Base-by-base conservation (phyloP, 2,888 invertebrate species). In the Ophion ventricosus region DNA sequence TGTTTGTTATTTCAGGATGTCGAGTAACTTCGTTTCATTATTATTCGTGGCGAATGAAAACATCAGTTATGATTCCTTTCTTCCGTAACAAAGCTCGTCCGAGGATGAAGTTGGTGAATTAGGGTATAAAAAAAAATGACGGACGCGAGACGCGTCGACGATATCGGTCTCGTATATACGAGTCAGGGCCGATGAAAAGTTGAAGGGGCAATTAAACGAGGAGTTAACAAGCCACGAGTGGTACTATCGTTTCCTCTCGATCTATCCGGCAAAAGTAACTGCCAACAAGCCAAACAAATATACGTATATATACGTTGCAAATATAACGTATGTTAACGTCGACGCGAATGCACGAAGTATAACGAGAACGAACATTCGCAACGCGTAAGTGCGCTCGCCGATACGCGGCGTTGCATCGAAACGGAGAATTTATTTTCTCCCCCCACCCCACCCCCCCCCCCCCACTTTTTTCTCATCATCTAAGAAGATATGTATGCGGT, bases 211-310 rank as follows among this genome's bases (percentile, higher is more conserved):
- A 92, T 92, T 92, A 92, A 90, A 92, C 90, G 89, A 91, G 91
- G 90, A 92, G 91, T 87, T 92, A 92, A 92, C 92, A 92, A 92
- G 92, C 89, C 87, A 56, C 87, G 73, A 78, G 78, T 82, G 40
- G 91, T 90, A 86, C 90, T 93, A 92, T 92, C 92, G 89, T 92
- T 92, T 93, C 92, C 93, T 92, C 89, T 92, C 88, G 88, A 93
- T 93, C 93, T 92, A 88, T 73, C 83, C 88, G 81, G 88, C 87
- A 88, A 90, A 89, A 90, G 78, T 89, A 91, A 90, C 88, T 89
- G 87, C 86, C 79, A 73, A 76, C 85, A 83, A 86, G 87, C 89
- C 91, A 92, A 91, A 90, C 90, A 91, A 88, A 83, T 25, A 80
- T 43, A n/a, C n/a, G n/a, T n/a, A 72, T 67, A 64, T 59, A 66